Conservation (phyloP, 2,113 vertebrate genomes). For the Glaucidium brasilianum region DNA sequence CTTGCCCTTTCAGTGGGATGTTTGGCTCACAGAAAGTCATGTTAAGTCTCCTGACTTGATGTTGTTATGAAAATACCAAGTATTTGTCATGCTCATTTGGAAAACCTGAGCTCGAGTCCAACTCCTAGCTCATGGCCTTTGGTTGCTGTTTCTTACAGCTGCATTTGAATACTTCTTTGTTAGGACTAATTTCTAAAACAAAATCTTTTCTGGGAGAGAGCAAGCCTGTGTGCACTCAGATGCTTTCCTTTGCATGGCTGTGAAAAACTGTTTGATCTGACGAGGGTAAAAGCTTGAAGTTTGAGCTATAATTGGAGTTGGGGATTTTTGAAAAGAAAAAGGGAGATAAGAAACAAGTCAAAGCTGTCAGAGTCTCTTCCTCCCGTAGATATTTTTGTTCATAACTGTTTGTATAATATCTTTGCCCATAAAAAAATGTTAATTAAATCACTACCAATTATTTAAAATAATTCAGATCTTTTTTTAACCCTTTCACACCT, state of each 20-base stretch:
- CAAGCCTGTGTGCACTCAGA: neutral
- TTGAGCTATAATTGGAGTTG: slow-evolving; percentile 67
- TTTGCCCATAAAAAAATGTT: slow-evolving; percentile 39
- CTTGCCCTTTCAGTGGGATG: neutral
- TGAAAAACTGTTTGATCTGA: slow-evolving; percentile 56
- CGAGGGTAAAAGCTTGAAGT: slow-evolving; percentile 49
- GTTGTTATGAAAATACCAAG: neutral
- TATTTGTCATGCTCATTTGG: neutral
- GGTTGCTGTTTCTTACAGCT: neutral
- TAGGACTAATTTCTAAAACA: slow-evolving; percentile 24
- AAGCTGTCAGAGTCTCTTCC: slow-evolving; percentile 43
- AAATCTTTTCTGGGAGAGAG: neutral
- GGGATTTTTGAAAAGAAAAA: slow-evolving; percentile 67
- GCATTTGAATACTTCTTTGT: neutral
- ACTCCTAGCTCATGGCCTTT: neutral
- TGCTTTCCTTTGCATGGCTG: slow-evolving; percentile 14
- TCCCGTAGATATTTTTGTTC: slow-evolving; percentile 54
- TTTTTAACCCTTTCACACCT: slow-evolving; percentile 3
- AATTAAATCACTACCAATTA: slow-evolving; percentile 47
- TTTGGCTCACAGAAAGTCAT: neutral
- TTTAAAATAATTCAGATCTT: neutral
- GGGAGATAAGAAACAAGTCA: slow-evolving; percentile 50
- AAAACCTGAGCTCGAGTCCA: neutral
- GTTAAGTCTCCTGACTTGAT: neutral
- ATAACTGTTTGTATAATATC: slow-evolving; percentile 47